A percentile compares a stretch with the other conserved stretches of the same genome.
phyloP scores from a whole-genome alignment of 2,113 vertebrate genomes.

The Delphinapterus leucas region DNA sequence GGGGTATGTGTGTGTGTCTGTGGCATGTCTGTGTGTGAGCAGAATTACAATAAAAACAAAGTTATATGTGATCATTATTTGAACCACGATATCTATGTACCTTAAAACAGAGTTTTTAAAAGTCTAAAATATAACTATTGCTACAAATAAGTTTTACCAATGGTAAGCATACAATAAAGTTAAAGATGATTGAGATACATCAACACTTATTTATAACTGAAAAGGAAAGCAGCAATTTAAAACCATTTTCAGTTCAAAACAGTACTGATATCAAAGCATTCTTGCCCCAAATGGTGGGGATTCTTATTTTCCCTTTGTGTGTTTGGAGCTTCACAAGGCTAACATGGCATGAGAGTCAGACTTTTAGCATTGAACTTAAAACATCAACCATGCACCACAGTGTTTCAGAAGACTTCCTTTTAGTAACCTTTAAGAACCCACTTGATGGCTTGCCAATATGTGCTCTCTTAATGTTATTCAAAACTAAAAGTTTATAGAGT shows the following conservation, averaged over 20 bases:
- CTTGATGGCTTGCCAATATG: not conserved
- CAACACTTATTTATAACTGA: not conserved
- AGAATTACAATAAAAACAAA: not conserved
- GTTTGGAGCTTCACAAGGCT: not conserved
- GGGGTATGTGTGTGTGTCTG: not conserved
- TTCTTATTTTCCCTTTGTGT: not conserved
- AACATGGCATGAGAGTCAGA: not conserved
- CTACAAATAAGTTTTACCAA: not conserved
- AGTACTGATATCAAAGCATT: not conserved
- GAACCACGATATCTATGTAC: not conserved
- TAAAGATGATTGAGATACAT: not conserved
- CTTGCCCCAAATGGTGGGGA: not conserved
- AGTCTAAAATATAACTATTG: not conserved
- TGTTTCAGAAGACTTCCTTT: not conserved
- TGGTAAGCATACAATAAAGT: not conserved
- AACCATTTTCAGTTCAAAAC: not conserved
- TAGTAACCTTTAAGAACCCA: not conserved
- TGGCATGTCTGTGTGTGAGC: not conserved
- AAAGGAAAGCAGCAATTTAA: not conserved
- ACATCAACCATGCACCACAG: not conserved
- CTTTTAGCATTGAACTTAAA: not conserved
- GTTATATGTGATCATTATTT: not conserved
- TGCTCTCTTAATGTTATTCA: not conserved
- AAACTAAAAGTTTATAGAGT: not conserved
- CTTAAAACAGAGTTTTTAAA: not conserved